Percentiles rank a stretch among this genome's conserved stretches.
Conservation (phyloP, 2,113 vertebrate genomes). For the Dasyurus viverrinus region DNA sequence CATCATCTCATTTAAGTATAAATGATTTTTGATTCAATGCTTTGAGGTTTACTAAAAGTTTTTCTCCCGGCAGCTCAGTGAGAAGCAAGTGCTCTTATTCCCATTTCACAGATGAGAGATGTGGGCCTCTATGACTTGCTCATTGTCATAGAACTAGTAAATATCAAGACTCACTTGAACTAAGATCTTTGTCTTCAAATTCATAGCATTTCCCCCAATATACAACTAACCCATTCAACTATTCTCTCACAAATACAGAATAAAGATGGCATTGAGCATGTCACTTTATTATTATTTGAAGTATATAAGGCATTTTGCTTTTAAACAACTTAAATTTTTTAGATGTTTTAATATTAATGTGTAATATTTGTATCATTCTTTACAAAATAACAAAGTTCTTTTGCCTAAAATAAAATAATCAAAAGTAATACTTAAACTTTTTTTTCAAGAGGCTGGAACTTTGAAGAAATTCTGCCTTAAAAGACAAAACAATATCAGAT, state of each 20-base stretch:
- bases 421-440: neutral
- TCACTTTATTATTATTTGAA: conserved; percentile 4
- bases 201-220: neutral
- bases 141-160: neutral
- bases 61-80: neutral
- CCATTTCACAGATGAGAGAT: neutral
- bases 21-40: neutral
- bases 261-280: neutral
- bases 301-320: neutral
- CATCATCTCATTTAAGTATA: neutral
- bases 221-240: too few relatives aligned
- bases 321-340: conserved; percentile 15
- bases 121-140: neutral
- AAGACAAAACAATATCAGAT: neutral
- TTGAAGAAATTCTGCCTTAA: neutral
- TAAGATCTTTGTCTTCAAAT: neutral
- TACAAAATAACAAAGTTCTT: neutral
- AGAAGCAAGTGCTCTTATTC: neutral
- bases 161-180: neutral
- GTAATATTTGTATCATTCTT: neutral
- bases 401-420: conserved; percentile 23
- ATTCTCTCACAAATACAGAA: neutral
- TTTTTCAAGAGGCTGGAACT: neutral
- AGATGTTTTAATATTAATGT: neutral
- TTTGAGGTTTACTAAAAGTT: neutral